Evolutionary conservation across 1,140 invertebrate species (phyloP).

Genomic region (Macrobrachium rosenbergii): DNA sequence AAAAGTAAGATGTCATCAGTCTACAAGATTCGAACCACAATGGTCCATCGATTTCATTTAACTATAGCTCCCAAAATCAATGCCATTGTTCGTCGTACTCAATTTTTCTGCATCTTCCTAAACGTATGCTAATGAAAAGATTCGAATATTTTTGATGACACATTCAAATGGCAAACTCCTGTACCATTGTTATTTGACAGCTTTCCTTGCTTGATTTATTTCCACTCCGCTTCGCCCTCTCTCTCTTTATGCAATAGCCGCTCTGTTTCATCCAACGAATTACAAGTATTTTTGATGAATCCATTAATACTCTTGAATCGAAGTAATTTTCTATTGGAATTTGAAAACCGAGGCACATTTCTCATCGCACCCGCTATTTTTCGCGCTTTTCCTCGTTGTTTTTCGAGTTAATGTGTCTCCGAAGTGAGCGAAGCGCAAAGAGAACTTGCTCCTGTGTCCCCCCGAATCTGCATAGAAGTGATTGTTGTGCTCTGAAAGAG

Average conservation of each 20-base stretch:
- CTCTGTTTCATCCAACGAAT: background rate
- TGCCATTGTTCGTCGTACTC: slow-evolving; percentile 17
- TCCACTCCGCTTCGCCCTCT: slow-evolving; percentile 9
- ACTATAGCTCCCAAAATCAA: slow-evolving; percentile 45
- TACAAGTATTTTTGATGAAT: no score
- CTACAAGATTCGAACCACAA: slow-evolving; percentile 11
- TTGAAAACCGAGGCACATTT: no score
- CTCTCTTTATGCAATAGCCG: slow-evolving; percentile 12
- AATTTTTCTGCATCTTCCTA: slow-evolving; percentile 31
- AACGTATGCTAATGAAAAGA: slow-evolving; percentile 63
- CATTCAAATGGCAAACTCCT: slow-evolving; percentile 64
- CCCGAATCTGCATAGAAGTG: slow-evolving; percentile 53
- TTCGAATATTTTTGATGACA: slow-evolving; percentile 63
- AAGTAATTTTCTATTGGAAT: no score
- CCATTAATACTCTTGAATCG: no score
- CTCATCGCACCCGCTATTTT: no score
- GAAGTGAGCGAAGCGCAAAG: slow-evolving; percentile 29
- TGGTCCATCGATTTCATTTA: slow-evolving; percentile 27
- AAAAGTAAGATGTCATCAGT: no score
- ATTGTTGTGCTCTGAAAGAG: slow-evolving; percentile 60
- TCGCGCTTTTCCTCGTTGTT: no score
- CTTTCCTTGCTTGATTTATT: slow-evolving; percentile 30
- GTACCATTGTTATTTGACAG: slow-evolving; percentile 60
- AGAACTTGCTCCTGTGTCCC: background rate
- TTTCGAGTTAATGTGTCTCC: no score